Evolutionary conservation across 1,140 invertebrate species (phyloP).

Genomic region (Bombus affinis): DNA sequence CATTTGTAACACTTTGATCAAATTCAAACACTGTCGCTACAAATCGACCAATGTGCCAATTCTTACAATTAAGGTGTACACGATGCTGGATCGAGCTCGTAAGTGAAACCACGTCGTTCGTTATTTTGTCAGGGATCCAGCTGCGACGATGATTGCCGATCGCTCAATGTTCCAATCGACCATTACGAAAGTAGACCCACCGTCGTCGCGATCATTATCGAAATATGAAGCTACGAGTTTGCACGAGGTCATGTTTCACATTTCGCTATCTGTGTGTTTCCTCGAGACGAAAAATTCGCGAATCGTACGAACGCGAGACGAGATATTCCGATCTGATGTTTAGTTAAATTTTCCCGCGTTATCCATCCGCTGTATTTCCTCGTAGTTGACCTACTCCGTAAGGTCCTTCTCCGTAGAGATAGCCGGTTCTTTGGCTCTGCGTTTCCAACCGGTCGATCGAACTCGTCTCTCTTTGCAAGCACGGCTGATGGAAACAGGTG

Average conservation of each 20-base stretch:
- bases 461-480: not conserved
- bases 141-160: constrained; percentile 5
- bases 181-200: not conserved
- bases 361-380: too few species aligned
- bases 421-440: not conserved
- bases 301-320: not conserved
- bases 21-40: not conserved
- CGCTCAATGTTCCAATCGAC: not conserved
- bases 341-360: not conserved
- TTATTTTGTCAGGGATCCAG: not conserved
- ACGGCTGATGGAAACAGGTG: constrained; percentile 8
- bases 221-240: not conserved
- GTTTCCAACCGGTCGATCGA: constrained; percentile 14
- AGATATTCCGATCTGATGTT: not conserved
- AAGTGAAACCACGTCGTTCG: not conserved
- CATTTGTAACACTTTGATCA: not conserved
- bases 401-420: not conserved
- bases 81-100: not conserved
- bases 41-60: too few species aligned
- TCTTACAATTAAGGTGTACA: not conserved
- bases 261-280: not conserved
- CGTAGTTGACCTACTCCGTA: constrained; percentile 18
- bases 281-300: not conserved
- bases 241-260: not conserved
- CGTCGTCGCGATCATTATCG: not conserved